phyloP scores from a whole-genome alignment of 2,888 invertebrate genomes.

The Stramonita haemastoma region DNA sequence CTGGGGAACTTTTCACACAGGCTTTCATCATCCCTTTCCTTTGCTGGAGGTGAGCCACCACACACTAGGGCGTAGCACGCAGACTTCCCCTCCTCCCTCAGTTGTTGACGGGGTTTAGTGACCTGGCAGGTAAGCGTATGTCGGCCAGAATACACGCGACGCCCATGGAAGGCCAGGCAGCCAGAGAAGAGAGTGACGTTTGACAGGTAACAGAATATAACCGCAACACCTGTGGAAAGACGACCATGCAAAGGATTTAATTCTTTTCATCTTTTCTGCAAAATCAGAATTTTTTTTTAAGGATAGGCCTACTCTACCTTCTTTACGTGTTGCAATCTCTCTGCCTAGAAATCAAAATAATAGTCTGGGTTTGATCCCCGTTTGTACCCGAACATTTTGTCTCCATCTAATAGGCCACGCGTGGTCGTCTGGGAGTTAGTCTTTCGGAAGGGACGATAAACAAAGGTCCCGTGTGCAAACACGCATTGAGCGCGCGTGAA shows the following conservation, averaged over 20 bases:
- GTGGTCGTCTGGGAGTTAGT: too few species aligned
- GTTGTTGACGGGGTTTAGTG: slow-evolving; percentile 51
- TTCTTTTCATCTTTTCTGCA: not conserved
- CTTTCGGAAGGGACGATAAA: too few species aligned
- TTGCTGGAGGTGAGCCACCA: not conserved
- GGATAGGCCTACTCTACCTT: too few species aligned
- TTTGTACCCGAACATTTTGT: too few species aligned
- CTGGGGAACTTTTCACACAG: not conserved
- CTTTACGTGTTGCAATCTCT: too few species aligned
- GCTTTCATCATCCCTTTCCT: not conserved
- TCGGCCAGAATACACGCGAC: slow-evolving; percentile 54
- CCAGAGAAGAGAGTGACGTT: slow-evolving; percentile 68
- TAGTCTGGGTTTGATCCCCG: too few species aligned
- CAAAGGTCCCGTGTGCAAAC: too few species aligned
- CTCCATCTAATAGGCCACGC: too few species aligned
- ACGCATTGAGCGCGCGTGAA: too few species aligned
- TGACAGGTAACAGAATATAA: slow-evolving; percentile 69
- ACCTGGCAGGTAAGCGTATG: slow-evolving; percentile 59
- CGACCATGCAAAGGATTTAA: not conserved
- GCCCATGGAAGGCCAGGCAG: slow-evolving; percentile 67
- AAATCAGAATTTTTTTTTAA: too few species aligned
- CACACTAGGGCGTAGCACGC: slow-evolving; percentile 21
- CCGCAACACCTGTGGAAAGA: slow-evolving; percentile 64
- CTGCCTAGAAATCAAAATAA: too few species aligned
- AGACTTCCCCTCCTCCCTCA: slow-evolving; percentile 35